A percentile compares a stretch with the other conserved stretches of the same genome.
phyloP scores from a whole-genome alignment of 1,140 invertebrate species.

The fruit fly (Drosophila melanogaster) region DNA sequence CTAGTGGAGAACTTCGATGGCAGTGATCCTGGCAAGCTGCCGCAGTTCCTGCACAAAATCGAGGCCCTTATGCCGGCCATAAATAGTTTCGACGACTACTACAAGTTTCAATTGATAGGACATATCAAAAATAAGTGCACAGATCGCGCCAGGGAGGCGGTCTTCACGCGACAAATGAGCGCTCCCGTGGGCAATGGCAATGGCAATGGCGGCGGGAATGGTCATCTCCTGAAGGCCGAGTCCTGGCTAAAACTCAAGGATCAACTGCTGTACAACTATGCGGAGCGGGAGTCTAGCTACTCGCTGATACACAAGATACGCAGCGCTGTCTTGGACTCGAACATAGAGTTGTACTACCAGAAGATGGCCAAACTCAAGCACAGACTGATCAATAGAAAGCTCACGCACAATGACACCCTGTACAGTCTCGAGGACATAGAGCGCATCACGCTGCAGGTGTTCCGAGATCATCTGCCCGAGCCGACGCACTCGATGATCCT shows the following conservation, averaged over 20 bases:
- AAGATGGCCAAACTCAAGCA: slow-evolving; percentile 72
- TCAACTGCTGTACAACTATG: slow-evolving; percentile 64
- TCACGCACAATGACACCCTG: slow-evolving; percentile 69
- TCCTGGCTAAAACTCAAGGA: slow-evolving; percentile 72
- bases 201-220: slow-evolving; percentile 37
- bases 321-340: slow-evolving; percentile 65
- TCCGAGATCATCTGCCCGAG: slow-evolving; percentile 67
- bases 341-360: slow-evolving; percentile 72
- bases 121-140: slow-evolving; percentile 76
- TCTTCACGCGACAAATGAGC: slow-evolving; percentile 64
- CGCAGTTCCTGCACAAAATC: slow-evolving; percentile 69
- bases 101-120: slow-evolving; percentile 62
- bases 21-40: slow-evolving; percentile 63
- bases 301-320: slow-evolving; percentile 66
- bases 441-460: slow-evolving; percentile 65
- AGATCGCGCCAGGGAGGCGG: slow-evolving; percentile 65
- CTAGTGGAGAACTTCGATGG: slow-evolving; percentile 72
- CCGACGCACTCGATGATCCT: slow-evolving; percentile 74
- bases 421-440: slow-evolving; percentile 70
- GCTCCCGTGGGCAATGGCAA: slow-evolving; percentile 51
- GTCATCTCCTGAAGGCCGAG: slow-evolving; percentile 42
- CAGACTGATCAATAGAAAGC: slow-evolving; percentile 62
- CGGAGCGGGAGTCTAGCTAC: slow-evolving; percentile 69
- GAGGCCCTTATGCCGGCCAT: slow-evolving; percentile 65
- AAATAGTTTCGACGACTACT: slow-evolving; percentile 71